Base-by-base conservation (phyloP, 1,140 invertebrate species). In the Scaptodrosophila lebanonensis region DNA sequence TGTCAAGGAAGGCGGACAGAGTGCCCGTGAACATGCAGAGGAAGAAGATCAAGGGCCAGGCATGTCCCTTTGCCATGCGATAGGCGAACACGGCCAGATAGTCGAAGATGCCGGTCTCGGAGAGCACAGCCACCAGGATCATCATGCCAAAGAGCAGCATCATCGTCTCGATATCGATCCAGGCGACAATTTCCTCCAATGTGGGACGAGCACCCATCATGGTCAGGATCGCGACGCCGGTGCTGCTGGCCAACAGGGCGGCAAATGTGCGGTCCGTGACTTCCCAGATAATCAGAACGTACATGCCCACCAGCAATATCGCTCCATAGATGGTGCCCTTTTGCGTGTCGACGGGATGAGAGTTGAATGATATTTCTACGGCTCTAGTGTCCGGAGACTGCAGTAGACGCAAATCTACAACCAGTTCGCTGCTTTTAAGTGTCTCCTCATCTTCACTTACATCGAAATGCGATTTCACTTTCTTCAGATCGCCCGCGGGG, bases 81-180 rank as follows among this genome's bases (percentile, higher is more conserved):
- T 88, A 87, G 13, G 69, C 60, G 12, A 53, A 42, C 0, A 73
- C 92, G 7, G 95, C 93, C 18, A 94, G 83, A 77, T 91, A 96
- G 87, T 96, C 95, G 72, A 97, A 96, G 64, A 96, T 88, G 2
- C 95, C 95, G 2, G 94, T 95, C 79, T 96, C 94, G 1, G 93
- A 92, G 1, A 96, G 88, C 32, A 96, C 92, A 0, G 92, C 92
- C 0, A 96, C 94, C 5, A 96, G 85, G 1, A 95, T 90, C 95
- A 97, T 97, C 95, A 96, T 96, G 3, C 94, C 93, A 83, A 96
- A 95, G 0, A 97, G 88, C 25, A 97, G 86, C 30, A 94, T 87
- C 6, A 96, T 65, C 0, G 95, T 96, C 67, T 96, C 94, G 22
- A 94, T 89, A 57, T 96, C 94, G 11, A 97, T 90, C 95, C 95